Percentiles rank a stretch among this genome's conserved stretches.
These are phyloP conservation scores for Caenorhabditis parvicauda DNA, from an alignment of 2,888 invertebrate species.

Conservation along the genomic window DNA sequence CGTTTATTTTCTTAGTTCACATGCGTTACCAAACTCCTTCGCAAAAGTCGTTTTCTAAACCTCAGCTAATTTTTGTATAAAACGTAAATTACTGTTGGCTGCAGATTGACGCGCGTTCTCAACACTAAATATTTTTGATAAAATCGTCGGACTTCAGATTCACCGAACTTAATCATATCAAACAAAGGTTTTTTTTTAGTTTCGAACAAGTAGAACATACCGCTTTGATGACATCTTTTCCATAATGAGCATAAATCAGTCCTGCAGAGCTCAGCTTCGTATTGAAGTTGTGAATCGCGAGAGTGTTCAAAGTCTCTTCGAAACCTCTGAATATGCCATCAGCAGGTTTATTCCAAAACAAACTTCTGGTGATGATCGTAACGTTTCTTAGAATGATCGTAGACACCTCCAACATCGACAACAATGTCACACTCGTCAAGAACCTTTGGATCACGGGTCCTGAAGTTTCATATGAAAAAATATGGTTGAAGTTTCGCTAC, in stretches of 20 bases:
- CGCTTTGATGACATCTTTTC: conserved; percentile 73
- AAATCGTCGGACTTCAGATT: no score
- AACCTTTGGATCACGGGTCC: conserved; percentile 69
- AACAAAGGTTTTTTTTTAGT: no score
- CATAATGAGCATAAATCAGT: conserved; percentile 84
- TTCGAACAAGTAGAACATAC: conserved; percentile 8
- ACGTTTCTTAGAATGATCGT: conserved; percentile 74
- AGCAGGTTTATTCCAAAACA: background rate
- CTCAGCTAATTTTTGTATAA: no score
- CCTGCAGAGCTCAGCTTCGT: conserved; percentile 87
- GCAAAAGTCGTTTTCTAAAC: no score
- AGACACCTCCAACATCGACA: conserved; percentile 87
- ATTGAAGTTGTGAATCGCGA: conserved; percentile 47
- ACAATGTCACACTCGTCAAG: conserved; percentile 85
- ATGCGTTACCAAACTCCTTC: no score
- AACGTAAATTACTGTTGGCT: no score
- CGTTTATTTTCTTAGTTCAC: no score
- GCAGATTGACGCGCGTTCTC: no score
- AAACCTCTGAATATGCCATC: conserved; percentile 62
- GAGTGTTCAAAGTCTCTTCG: conserved; percentile 63
- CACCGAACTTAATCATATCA: no score
- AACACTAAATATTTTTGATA: no score
- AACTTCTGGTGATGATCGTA: conserved; percentile 94
- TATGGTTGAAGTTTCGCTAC: conserved; percentile 35
- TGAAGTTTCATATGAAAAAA: conserved; percentile 49